phyloP scores from a whole-genome alignment of 2,113 vertebrate species.

The Phylloscopus whistleri region DNA sequence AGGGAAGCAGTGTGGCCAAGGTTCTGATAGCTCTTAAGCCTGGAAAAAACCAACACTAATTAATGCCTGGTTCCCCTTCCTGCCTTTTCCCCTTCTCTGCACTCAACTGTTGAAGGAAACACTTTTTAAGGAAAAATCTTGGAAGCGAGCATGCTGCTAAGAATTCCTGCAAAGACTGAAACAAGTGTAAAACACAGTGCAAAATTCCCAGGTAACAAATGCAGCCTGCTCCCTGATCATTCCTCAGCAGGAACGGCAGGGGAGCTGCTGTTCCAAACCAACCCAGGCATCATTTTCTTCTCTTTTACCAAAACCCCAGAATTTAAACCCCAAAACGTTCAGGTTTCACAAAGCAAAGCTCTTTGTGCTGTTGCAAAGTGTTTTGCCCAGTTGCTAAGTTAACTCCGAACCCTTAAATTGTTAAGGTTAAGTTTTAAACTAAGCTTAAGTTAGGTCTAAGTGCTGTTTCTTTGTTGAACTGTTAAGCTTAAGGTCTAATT shows the following conservation, averaged over 20 bases:
- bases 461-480: not conserved
- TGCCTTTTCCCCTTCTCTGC: not conserved
- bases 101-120: not conserved
- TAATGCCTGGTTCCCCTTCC: not conserved
- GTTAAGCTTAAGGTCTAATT: no score
- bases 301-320: not conserved
- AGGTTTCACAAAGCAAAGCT: not conserved
- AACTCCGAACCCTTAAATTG: not conserved
- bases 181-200: not conserved
- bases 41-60: not conserved
- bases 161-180: not conserved
- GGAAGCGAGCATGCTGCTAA: not conserved
- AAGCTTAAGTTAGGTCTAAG: not conserved
- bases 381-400: not conserved
- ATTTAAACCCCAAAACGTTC: not conserved
- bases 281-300: not conserved
- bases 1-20: not conserved
- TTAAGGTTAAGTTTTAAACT: not conserved
- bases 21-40: not conserved
- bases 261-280: not conserved
- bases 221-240: not conserved
- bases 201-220: not conserved
- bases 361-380: not conserved
- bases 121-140: not conserved
- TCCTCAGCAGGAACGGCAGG: not conserved